Conservation (phyloP, 2,888 invertebrate species). For the Entomobrya proxima region DNA sequence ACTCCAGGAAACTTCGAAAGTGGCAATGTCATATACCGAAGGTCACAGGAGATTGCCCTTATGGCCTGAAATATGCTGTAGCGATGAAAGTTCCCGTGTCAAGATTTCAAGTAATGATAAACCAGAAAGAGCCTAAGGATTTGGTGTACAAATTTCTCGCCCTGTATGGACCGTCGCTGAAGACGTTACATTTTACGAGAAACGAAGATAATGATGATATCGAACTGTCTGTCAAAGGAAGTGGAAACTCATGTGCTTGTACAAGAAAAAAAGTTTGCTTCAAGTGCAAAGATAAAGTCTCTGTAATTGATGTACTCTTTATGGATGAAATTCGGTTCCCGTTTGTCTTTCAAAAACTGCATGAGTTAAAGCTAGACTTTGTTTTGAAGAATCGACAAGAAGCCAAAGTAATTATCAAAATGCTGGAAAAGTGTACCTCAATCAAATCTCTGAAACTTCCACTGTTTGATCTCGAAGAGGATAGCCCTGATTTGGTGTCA, state of each 20-base stretch:
- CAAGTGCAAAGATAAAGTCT: constrained; percentile 1
- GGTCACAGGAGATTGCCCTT: neutral
- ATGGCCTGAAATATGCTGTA: constrained; percentile 2
- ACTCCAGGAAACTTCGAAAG: neutral
- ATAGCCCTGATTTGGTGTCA: neutral
- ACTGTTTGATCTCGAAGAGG: constrained; percentile 9
- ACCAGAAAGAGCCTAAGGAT: neutral
- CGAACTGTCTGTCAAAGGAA: neutral
- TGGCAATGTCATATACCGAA: neutral
- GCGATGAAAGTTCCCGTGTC: neutral
- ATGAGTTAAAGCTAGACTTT: neutral
- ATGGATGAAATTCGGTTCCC: neutral
- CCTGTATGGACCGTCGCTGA: neutral
- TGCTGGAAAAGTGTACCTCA: neutral
- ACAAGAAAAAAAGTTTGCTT: neutral
- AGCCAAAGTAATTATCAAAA: neutral
- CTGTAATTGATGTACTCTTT: neutral
- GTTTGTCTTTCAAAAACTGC: constrained; percentile 13
- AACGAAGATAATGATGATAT: neutral
- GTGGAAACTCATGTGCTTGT: neutral
- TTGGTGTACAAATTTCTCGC: constrained; percentile 1
- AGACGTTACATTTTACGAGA: neutral
- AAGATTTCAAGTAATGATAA: neutral
- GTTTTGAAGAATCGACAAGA: neutral
- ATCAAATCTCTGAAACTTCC: neutral